These are phyloP conservation scores for Gallinago jamesoni DNA, from an alignment of 2,113 vertebrate genomes.

Conservation along the genomic window DNA sequence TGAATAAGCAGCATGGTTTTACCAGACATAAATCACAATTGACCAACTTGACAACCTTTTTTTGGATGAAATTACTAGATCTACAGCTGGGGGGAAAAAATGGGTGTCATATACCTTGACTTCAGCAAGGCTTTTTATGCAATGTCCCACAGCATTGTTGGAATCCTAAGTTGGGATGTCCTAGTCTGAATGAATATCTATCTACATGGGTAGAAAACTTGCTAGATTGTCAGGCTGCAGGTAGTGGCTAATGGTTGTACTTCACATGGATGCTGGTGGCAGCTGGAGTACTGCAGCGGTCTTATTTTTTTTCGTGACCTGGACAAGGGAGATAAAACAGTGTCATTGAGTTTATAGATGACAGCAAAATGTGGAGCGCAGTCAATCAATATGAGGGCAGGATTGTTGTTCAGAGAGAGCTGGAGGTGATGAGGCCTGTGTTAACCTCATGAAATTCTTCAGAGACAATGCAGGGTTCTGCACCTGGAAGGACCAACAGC, in stretches of 20 bases:
- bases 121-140: background rate
- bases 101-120: background rate
- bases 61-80: background rate
- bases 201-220: background rate
- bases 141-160: background rate
- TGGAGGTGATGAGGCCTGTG: background rate
- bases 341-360: background rate
- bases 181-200: background rate
- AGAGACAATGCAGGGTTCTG: background rate
- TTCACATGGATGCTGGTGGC: no score
- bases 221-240: background rate
- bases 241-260: background rate
- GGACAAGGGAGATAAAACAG: background rate
- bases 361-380: background rate
- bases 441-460: background rate
- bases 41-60: background rate
- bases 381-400: background rate
- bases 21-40: background rate
- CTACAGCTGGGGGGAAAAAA: background rate
- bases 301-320: background rate
- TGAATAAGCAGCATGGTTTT: background rate
- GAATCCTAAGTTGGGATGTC: background rate
- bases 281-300: background rate
- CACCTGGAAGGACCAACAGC: background rate
- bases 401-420: background rate